phyloP scores from a whole-genome alignment of 2,797 vertebrate species.

The Liparis tanakae region DNA sequence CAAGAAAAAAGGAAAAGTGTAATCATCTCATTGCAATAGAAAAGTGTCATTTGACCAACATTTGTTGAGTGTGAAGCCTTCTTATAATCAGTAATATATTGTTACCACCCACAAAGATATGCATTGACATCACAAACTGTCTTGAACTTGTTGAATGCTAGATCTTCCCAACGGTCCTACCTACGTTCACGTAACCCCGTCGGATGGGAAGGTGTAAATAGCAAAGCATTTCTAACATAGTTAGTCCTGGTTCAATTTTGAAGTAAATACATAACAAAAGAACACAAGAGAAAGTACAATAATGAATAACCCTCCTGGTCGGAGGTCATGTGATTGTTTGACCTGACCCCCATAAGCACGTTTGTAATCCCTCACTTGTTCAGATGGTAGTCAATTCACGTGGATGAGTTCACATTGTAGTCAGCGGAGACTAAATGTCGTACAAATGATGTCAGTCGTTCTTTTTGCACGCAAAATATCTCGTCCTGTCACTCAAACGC shows the following conservation, averaged over 20 bases:
- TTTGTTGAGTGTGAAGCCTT: neutral
- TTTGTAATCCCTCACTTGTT: neutral
- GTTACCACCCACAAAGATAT: neutral
- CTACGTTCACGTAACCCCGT: neutral
- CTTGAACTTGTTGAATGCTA: slow-evolving; percentile 4
- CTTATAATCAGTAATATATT: neutral
- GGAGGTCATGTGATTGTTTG: too few species aligned
- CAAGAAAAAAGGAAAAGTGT: too few species aligned
- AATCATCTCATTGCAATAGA: too few species aligned
- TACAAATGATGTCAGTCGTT: neutral
- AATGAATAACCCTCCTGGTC: too few species aligned
- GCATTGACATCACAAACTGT: neutral
- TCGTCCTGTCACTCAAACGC: neutral
- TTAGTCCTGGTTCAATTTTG: neutral
- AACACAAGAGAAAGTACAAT: too few species aligned
- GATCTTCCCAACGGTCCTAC: slow-evolving; percentile 1
- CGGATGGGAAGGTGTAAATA: neutral
- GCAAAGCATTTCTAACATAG: neutral
- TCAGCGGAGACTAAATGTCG: neutral
- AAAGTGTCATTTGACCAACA: neutral
- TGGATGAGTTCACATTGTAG: neutral
- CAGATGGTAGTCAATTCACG: neutral
- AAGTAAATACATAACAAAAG: neutral
- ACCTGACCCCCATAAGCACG: too few species aligned
- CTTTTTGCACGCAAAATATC: neutral